Base-by-base conservation (phyloP, 2,113 vertebrate genomes). In the Xiphias gladius region DNA sequence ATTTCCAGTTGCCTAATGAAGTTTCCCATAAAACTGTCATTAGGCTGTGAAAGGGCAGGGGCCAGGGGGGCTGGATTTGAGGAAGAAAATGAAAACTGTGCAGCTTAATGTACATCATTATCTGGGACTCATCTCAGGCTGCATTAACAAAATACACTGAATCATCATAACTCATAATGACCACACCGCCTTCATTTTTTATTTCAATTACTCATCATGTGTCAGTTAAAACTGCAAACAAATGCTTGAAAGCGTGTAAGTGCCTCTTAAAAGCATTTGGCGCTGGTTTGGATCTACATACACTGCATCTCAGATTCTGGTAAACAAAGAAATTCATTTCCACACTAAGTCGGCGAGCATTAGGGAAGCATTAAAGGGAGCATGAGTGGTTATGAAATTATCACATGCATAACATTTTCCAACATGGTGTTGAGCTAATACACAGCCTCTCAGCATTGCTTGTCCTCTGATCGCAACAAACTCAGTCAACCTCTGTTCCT, bases 11-110 rank as follows among this genome's bases (percentile, higher is more conserved):
- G 79, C 82, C 84, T 92, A 93, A 94, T 93, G 92, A 93, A 90
- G 89, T 92, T 88, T 92, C 89, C 89, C 90, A 94, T 94, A 90
- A 93, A 95, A 92, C 67, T 82, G 86, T 93, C 93, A 90, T 93
- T 94, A 94, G 89, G 76, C 76, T 62, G 71, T 54, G 48, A 80
- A 67, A 64, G 55, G 79, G 64, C 12, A 35, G 68, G 30, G 76
- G 30, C 35, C 28, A 0, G 41, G 64, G 64, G 4, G 66, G 64
- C 24, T 73, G 57, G 64, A 24, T 26, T 55, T 35, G 73, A 76
- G 68, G 58, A 76, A 66, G 79, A 84, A 85, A 86, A 89, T 82
- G 87, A 91, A 89, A 94, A 92, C 85, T 50, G 78, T 28, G 82
- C 63, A 46, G 84, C 80, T 80, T 92, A 93, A 94, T 93, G 91